Evolutionary conservation across 2,113 vertebrate genomes (phyloP).

Genomic region (Martes martes): DNA sequence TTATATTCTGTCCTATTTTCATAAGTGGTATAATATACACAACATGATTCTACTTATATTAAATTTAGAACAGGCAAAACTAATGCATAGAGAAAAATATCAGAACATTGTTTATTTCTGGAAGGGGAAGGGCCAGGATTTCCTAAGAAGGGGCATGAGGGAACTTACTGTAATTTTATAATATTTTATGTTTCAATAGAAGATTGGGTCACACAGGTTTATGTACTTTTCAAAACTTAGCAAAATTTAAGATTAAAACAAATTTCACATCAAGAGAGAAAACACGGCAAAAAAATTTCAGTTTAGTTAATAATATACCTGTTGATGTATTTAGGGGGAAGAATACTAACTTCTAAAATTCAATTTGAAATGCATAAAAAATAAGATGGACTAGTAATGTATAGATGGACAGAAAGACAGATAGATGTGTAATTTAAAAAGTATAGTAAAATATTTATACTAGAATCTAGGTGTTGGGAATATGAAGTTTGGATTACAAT

Average conservation of each 20-base stretch:
- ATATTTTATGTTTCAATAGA: not conserved
- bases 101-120: not conserved
- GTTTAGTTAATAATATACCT: not conserved
- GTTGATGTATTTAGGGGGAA: not conserved
- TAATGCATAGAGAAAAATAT: not conserved
- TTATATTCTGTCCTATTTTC: not conserved
- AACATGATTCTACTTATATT: not conserved
- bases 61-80: not conserved
- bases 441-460: not conserved
- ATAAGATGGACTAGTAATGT: not conserved
- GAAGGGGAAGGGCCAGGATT: not conserved
- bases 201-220: not conserved
- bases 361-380: not conserved
- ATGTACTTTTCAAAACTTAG: not conserved
- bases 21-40: not conserved
- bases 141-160: not conserved
- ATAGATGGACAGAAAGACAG: not conserved
- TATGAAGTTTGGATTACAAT: not conserved
- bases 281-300: not conserved
- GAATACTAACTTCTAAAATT: not conserved
- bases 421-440: not conserved
- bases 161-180: not conserved
- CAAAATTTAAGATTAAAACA: constrained; percentile 4
- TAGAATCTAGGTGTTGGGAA: not conserved
- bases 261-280: not conserved